Conservation (phyloP, 2,888 invertebrate genomes). For the Fissipunctia ypsillon region DNA sequence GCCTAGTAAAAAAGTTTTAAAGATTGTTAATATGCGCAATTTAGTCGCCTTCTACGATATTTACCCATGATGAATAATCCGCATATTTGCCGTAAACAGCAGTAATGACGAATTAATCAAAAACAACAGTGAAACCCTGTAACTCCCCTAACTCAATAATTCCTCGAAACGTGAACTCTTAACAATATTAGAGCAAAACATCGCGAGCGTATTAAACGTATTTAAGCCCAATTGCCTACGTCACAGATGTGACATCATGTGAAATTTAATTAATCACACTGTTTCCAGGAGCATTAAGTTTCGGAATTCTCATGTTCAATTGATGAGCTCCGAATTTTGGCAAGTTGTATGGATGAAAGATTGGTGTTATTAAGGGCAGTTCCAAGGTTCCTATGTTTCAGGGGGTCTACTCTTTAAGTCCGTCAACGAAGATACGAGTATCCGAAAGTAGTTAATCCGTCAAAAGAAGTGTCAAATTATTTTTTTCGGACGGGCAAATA, state of each 20-base stretch:
- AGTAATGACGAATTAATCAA: constrained; percentile 11
- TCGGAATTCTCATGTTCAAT: constrained; percentile 36
- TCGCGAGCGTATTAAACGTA: constrained; percentile 38
- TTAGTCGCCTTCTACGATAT: not conserved
- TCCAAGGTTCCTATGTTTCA: not conserved
- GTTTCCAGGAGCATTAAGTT: constrained; percentile 43
- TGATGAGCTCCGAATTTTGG: constrained; percentile 43
- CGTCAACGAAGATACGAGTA: too few species aligned
- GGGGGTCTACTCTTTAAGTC: too few species aligned
- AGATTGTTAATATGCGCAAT: too few species aligned
- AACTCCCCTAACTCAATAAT: constrained; percentile 27
- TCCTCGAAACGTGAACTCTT: constrained; percentile 37
- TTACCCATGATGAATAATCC: not conserved
- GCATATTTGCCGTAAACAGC: not conserved
- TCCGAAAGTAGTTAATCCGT: too few species aligned
- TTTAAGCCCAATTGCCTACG: constrained; percentile 52
- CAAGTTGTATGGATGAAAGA: constrained; percentile 5
- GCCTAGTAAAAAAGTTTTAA: too few species aligned
- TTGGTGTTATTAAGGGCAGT: not conserved
- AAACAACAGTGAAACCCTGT: constrained; percentile 4
- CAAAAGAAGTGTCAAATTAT: too few species aligned
- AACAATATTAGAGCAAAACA: constrained; percentile 51
- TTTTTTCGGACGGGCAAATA: too few species aligned
- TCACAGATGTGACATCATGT: constrained; percentile 57
- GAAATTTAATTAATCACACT: constrained; percentile 64